A percentile compares a stretch with the other conserved stretches of the same genome.
These are phyloP conservation scores for Cottoperca gobio DNA, from an alignment of 2,797 vertebrate species.

Conservation along the genomic window DNA sequence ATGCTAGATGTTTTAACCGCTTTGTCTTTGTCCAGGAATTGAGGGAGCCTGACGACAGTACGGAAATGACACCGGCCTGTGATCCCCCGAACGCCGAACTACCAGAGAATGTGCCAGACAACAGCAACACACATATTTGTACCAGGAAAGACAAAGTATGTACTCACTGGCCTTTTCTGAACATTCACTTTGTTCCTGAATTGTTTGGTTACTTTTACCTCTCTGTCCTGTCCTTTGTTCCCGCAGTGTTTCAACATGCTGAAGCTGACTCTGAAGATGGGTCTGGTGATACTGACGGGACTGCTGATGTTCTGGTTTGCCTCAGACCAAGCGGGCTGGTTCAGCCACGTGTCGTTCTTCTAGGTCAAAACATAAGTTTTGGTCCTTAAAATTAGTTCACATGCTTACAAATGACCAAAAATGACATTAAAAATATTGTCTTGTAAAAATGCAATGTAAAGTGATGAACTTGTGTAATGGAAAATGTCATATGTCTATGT, in stretches of 20 bases:
- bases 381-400: not conserved
- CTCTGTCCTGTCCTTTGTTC: constrained; percentile 13
- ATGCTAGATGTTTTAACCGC: not conserved
- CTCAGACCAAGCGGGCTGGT: constrained; percentile 71
- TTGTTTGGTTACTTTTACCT: constrained; percentile 3
- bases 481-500: too few species aligned
- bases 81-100: constrained; percentile 9
- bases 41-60: constrained; percentile 42
- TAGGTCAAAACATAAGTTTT: constrained; percentile 5
- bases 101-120: constrained; percentile 26
- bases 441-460: constrained; percentile 26
- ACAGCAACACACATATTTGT: constrained; percentile 15
- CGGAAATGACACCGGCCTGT: not conserved
- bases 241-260: constrained; percentile 69
- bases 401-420: not conserved
- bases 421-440: not conserved
- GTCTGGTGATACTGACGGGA: constrained; percentile 67
- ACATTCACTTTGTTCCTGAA: not conserved
- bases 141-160: constrained; percentile 60
- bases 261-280: constrained; percentile 69
- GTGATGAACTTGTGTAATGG: too few species aligned
- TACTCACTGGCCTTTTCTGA: not conserved
- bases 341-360: constrained; percentile 28
- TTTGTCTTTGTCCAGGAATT: constrained; percentile 60
- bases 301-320: constrained; percentile 77